Base-by-base conservation (phyloP, 2,113 vertebrate genomes). In the Labrus mixtus region DNA sequence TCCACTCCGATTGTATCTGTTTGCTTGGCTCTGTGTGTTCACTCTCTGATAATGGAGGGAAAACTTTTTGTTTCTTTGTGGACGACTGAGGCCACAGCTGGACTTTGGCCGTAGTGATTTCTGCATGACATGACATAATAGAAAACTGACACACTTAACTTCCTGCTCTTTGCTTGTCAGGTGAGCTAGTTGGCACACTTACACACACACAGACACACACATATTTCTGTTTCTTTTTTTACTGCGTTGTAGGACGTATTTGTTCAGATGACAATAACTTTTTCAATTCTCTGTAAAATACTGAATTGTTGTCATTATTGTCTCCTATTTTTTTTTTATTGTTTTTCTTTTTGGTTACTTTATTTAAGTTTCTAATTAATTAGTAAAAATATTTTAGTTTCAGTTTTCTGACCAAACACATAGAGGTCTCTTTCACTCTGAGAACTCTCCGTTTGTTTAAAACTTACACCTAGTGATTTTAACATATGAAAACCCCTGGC, bases 61-160 rank as follows among this genome's bases (percentile, higher is more conserved):
- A 9, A 8, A 12, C 20, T 71, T 16, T 76, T 41, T 53, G 67
- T 51, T 25, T 25, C 13, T 71, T 58, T 55, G 62, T 57, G 23
- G 22, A 51, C 57, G 68, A 68, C 48, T 36, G 22, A 78, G 23
- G 45, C 68, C 55, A 60, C 69, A 1, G 8, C 66, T 85, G 81
- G 79, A 87, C 84, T 86, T 79, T 79, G 59, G 50, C 25, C 19
- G 0, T 45, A 15, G 53, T 81, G 72, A 83, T 78, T 81, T 89
- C 50, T 45, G 48, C 41, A 23, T 89, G 71, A 87, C 41, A 19
- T 89, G 71, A 87, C 75, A 78, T 58, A 80, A 75, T 61, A 56
- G 39, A 55, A 77, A 23, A 69, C 55, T 62, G 25, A 20, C 66
- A 79, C 57, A 68, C 51, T 45, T 37, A 3, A 76, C 56, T 84